These are phyloP conservation scores for Danionella cerebrum DNA, from an alignment of 2,113 vertebrate species.

Conservation along the genomic window DNA sequence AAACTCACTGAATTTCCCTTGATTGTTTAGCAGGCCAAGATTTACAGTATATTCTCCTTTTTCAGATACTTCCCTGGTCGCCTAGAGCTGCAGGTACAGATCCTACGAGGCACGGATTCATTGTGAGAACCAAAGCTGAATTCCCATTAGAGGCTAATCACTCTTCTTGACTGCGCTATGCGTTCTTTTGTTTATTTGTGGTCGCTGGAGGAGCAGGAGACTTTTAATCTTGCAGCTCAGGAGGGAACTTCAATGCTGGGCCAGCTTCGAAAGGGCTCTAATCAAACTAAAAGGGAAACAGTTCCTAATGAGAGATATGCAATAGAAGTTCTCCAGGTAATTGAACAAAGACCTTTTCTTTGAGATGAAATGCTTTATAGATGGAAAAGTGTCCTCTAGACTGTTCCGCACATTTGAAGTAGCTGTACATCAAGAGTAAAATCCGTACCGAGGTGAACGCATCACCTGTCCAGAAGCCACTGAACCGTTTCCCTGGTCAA, in stretches of 20 bases:
- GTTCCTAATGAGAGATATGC: conserved; percentile 2
- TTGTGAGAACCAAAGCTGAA: conserved; percentile 18
- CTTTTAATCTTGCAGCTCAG: not conserved
- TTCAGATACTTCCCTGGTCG: not conserved
- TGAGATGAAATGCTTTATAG: no score
- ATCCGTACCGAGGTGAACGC: conserved; percentile 1
- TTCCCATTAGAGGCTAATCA: conserved; percentile 23
- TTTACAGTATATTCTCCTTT: not conserved
- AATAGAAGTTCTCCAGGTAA: conserved; percentile 31
- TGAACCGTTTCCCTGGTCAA: conserved; percentile 19
- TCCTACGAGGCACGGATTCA: not conserved
- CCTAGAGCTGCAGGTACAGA: not conserved
- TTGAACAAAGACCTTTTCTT: no score
- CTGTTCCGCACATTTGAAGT: no score
- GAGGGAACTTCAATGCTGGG: not conserved
- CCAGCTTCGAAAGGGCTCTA: not conserved
- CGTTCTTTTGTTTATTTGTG: not conserved
- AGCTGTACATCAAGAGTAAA: not conserved
- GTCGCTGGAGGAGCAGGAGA: not conserved
- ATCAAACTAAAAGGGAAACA: no score
- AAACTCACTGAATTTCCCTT: conserved; percentile 33
- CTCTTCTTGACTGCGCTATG: conserved; percentile 8
- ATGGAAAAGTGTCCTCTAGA: no score
- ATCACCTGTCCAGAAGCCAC: conserved; percentile 45
- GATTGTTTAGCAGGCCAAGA: conserved; percentile 40